Percentiles rank a stretch among this genome's conserved stretches.
Conservation (phyloP, 2,797 vertebrate species). For the Prionace glauca region DNA sequence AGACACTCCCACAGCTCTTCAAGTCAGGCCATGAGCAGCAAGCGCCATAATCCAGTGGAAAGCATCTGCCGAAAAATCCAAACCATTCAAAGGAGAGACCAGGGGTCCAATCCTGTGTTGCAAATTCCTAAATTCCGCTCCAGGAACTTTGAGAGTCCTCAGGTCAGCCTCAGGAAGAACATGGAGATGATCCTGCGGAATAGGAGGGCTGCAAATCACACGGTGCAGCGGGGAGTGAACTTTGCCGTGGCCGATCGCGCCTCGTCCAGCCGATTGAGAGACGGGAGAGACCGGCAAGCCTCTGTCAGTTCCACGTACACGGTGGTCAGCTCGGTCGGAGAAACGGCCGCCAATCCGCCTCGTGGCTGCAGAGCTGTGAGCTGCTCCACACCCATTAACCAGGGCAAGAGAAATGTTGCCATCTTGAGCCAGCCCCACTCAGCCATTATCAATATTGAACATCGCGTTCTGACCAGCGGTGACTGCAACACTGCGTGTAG, state of each 20-base stretch:
- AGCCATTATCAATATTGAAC: slow-evolving; percentile 26
- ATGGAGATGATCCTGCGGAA: slow-evolving; percentile 71
- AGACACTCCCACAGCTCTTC: background rate
- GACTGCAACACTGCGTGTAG: slow-evolving; percentile 41
- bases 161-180: slow-evolving; percentile 59
- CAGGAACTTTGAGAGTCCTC: slow-evolving; percentile 67
- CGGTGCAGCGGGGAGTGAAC: background rate
- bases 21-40: slow-evolving; percentile 45
- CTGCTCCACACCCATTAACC: slow-evolving; percentile 52
- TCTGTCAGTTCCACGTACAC: slow-evolving; percentile 55
- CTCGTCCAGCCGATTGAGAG: slow-evolving; percentile 40
- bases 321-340: slow-evolving; percentile 50
- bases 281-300: slow-evolving; percentile 39
- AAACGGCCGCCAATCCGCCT: slow-evolving; percentile 38
- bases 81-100: slow-evolving; percentile 72
- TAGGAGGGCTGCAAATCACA: slow-evolving; percentile 46
- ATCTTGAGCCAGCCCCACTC: slow-evolving; percentile 21
- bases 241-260: background rate
- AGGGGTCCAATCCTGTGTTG: slow-evolving; percentile 60
- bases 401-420: slow-evolving; percentile 44
- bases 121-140: slow-evolving; percentile 76
- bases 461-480: background rate
- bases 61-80: slow-evolving; percentile 83
- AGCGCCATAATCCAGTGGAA: slow-evolving; percentile 76
- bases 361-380: slow-evolving; percentile 42